Evolutionary conservation across 2,113 vertebrate genomes (phyloP).

Genomic region (Phrynosoma blainvillii): DNA sequence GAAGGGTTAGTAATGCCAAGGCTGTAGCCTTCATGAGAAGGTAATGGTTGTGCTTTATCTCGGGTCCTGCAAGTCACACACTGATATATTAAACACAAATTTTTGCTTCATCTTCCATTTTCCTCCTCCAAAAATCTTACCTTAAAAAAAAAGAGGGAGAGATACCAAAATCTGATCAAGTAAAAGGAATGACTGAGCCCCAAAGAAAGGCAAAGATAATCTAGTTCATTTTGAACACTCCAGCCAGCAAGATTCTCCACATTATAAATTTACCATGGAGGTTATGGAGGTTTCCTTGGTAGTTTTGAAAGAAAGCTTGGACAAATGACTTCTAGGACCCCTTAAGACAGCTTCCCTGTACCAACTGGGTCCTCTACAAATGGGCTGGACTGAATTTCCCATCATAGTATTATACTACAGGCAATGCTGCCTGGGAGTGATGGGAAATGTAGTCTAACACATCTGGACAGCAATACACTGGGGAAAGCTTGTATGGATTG

Average conservation of each 20-base stretch:
- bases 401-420: too few species aligned
- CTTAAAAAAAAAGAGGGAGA: neutral
- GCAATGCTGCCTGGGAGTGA: too few species aligned
- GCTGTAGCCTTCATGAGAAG: conserved; percentile 63
- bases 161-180: conserved; percentile 16
- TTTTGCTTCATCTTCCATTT: conserved; percentile 28
- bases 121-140: conserved; percentile 27
- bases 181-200: conserved; percentile 12
- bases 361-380: too few species aligned
- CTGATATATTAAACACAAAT: conserved; percentile 70
- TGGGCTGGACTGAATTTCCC: too few species aligned
- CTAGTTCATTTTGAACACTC: conserved; percentile 5
- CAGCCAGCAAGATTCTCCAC: neutral
- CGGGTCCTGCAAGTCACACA: conserved; percentile 72
- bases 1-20: conserved; percentile 77
- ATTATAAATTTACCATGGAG: neutral
- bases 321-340: neutral
- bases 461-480: too few species aligned
- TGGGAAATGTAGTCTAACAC: too few species aligned
- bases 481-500: neutral
- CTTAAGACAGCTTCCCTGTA: too few species aligned
- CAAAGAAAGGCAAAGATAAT: conserved; percentile 17
- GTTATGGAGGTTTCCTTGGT: neutral
- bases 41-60: conserved; percentile 76
- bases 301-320: neutral